A percentile compares a stretch with the other conserved stretches of the same genome.
These are phyloP conservation scores for Delphinus delphis DNA, from an alignment of 2,113 vertebrate species.

Conservation along the genomic window DNA sequence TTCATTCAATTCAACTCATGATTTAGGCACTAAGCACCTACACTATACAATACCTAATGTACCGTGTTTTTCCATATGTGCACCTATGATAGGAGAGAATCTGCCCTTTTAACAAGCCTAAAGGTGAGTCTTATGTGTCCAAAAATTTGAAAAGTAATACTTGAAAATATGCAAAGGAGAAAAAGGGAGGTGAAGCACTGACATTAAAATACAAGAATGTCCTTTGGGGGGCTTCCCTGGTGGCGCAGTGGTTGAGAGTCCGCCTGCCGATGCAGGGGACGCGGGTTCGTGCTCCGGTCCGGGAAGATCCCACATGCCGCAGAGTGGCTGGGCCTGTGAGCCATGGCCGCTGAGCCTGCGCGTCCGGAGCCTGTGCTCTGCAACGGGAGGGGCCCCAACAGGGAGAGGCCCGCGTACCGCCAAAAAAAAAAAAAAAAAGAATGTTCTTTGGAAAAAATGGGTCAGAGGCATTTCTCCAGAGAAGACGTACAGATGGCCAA, in stretches of 20 bases:
- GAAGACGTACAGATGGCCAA: background rate
- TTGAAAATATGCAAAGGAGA: slow-evolving; percentile 10
- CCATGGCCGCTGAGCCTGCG: too few species aligned
- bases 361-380: too few species aligned
- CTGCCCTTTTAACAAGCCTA: background rate
- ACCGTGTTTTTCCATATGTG: background rate
- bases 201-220: background rate
- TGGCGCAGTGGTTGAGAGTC: too few species aligned
- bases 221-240: background rate
- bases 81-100: background rate
- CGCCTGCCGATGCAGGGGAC: too few species aligned
- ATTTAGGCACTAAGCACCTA: background rate
- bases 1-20: background rate
- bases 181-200: background rate
- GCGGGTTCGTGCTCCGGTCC: too few species aligned
- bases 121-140: background rate
- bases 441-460: background rate
- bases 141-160: background rate
- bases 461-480: background rate
- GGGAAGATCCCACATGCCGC: too few species aligned
- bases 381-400: too few species aligned
- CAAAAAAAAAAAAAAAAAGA: background rate
- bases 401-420: too few species aligned
- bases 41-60: background rate
- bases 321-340: too few species aligned